Evolutionary conservation across 2,888 invertebrate species (phyloP).

Genomic region (Amitus sp.): DNA sequence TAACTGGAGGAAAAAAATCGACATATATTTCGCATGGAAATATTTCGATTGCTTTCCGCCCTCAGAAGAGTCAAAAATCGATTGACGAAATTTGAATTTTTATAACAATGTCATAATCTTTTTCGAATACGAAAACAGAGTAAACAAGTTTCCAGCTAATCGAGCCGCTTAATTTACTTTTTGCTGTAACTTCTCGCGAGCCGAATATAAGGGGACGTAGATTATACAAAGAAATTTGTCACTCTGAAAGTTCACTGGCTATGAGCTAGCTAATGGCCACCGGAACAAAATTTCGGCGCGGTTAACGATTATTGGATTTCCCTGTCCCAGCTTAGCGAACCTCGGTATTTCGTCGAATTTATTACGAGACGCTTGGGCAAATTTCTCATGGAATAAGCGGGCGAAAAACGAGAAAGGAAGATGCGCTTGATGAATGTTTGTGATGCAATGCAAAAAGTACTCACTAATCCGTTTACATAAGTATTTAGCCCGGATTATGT

Average conservation of each 20-base stretch:
- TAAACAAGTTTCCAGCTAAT: constrained; percentile 1
- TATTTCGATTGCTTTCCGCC: too few species aligned
- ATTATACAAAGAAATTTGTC: constrained; percentile 23
- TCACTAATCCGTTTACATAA: constrained; percentile 5
- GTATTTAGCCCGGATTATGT: not conserved
- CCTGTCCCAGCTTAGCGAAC: constrained; percentile 18
- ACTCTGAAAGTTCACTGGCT: constrained; percentile 19
- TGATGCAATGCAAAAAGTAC: constrained; percentile 2
- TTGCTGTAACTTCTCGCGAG: constrained; percentile 15
- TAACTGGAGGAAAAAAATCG: too few species aligned
- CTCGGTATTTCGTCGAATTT: constrained; percentile 18
- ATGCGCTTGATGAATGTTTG: not conserved
- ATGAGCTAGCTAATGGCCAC: constrained; percentile 18
- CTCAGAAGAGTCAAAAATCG: too few species aligned
- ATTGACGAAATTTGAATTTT: too few species aligned
- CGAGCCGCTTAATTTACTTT: constrained; percentile 13
- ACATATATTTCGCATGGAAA: too few species aligned
- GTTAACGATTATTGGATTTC: constrained; percentile 24
- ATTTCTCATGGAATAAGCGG: constrained; percentile 18
- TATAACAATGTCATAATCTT: too few species aligned
- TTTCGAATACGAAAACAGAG: not conserved
- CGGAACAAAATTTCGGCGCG: constrained; percentile 23
- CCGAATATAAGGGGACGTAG: constrained; percentile 11
- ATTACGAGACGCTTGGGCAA: constrained; percentile 13
- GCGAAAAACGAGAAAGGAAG: constrained; percentile 13